Base-by-base conservation (phyloP, 2,113 vertebrate genomes). In the Syngnathus scovelli region DNA sequence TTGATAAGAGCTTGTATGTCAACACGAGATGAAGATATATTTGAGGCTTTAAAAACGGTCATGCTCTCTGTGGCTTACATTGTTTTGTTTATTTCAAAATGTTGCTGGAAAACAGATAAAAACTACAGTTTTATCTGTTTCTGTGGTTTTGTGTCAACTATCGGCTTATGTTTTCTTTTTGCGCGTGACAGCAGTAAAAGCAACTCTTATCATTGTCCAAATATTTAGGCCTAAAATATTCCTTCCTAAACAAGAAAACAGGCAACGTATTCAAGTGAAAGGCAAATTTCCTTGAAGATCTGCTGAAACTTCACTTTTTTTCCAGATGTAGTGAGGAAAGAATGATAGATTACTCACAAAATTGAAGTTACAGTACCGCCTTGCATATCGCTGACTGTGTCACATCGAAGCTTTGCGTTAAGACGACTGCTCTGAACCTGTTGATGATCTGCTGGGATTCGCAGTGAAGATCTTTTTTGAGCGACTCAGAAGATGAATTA, bases 401-500 rank as follows among this genome's bases (percentile, higher is more conserved):
- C 76, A 55, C 9, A 43, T 4, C 70, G 67, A 73, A 21, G 69
- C 72, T 78, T 75, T 69, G 58, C 60, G 69, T 76, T 66, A 80
- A 85, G 77, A 76, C 67, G 66, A 33, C 23, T 23, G 58, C 48
- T 83, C 55, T 69, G 64, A 76, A 74, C 64, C 67, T 46, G 54
- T 66, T 33, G 62, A 61, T 52, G 65, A 72, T 80, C 74, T 61
- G 68, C 68, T 74, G 76, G 79, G 80, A 73, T 69, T 71, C 56
- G 23, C 41, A 59, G 43, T 9, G 74, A 78, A 64, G 72, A 6
- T 62, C 41, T 44, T 62, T 43, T 21, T 16, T 16, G 12, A 44
- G n/a, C 15, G 12, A 37, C 6, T 19, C 18, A 7, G 61, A 62
- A 27, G 68, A 74, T 72, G 63, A 83, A 83, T 78, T 71, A 78